Evolutionary conservation across 1,140 invertebrate species (phyloP).

Genomic region (Choristoneura fumiferana): DNA sequence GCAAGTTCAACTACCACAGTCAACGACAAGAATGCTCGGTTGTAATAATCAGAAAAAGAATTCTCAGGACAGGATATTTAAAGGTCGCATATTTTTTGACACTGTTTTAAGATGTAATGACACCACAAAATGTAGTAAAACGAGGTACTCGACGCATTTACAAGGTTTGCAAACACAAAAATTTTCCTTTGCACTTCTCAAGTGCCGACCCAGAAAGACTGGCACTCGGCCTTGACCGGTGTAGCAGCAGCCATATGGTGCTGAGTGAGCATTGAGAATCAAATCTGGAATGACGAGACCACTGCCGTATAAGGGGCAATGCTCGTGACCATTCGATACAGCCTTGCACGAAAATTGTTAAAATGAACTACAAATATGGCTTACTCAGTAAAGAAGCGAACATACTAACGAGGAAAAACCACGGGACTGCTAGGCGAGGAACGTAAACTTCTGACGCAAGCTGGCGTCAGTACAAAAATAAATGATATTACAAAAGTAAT

Average conservation of each 20-base stretch:
- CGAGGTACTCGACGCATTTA: not conserved
- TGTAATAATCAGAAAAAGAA: no score
- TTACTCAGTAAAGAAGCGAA: conserved; percentile 18
- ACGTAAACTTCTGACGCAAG: conserved; percentile 24
- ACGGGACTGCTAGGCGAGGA: not conserved
- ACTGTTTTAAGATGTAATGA: not conserved
- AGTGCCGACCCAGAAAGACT: conserved; percentile 32
- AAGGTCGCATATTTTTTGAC: no score
- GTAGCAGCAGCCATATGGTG: conserved; percentile 36
- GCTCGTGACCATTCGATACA: conserved; percentile 32
- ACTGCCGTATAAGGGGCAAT: conserved; percentile 41
- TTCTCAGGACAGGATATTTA: no score
- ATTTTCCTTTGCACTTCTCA: conserved; percentile 41
- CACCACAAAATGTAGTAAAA: no score
- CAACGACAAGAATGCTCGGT: not conserved
- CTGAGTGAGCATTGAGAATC: conserved; percentile 32
- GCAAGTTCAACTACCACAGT: not conserved
- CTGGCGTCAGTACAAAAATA: conserved; percentile 22
- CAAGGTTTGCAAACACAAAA: conserved; percentile 1
- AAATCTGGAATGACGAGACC: conserved; percentile 31
- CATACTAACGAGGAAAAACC: not conserved
- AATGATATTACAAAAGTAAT: conserved; percentile 36
- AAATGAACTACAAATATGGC: conserved; percentile 35
- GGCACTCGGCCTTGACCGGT: conserved; percentile 47
- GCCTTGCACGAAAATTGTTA: conserved; percentile 35